Evolutionary conservation across 2,113 vertebrate species (phyloP).

Genomic region (Hemiprocne comata): DNA sequence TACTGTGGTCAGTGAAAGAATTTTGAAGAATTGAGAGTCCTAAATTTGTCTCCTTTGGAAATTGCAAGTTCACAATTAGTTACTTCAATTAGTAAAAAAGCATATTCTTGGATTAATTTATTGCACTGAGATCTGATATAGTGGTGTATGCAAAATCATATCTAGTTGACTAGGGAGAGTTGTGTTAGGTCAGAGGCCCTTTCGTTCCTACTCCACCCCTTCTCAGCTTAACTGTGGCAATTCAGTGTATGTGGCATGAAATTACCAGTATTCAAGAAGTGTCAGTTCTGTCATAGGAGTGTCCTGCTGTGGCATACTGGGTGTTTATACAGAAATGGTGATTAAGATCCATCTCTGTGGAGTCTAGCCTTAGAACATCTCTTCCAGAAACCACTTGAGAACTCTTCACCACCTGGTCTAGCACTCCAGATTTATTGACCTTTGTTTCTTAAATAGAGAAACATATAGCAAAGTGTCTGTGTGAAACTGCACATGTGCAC

Average conservation of each 20-base stretch:
- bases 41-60: background rate
- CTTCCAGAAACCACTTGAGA: background rate
- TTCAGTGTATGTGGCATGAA: background rate
- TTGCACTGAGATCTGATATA: background rate
- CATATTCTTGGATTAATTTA: background rate
- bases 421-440: background rate
- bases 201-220: background rate
- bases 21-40: background rate
- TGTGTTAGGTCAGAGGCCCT: background rate
- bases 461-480: background rate
- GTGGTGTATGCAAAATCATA: background rate
- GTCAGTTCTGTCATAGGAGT: background rate
- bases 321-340: background rate
- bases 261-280: background rate
- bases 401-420: background rate
- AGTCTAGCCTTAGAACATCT: background rate
- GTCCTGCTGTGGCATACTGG: background rate
- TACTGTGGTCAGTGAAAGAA: background rate
- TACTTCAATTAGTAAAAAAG: background rate
- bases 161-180: background rate
- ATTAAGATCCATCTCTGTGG: background rate
- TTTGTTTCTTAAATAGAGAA: background rate
- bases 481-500: rapidly evolving
- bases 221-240: background rate
- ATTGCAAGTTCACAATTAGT: background rate